Percentiles rank a stretch among this genome's conserved stretches.
Conservation (phyloP, 2,888 invertebrate species). For the Aphrophora alni region DNA sequence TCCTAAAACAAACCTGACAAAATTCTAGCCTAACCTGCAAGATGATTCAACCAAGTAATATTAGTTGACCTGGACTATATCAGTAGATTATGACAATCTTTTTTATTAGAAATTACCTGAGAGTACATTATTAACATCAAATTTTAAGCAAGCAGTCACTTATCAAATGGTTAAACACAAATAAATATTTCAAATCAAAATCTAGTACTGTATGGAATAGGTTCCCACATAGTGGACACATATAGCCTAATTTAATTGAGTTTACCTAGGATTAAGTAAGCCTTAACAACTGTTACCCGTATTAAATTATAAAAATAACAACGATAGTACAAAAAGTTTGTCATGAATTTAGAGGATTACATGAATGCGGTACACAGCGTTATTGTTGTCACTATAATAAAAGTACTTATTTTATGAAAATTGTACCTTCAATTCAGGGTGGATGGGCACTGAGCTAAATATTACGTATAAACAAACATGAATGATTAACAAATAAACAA, state of each 20-base stretch:
- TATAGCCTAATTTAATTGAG: background rate
- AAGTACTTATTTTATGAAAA: background rate
- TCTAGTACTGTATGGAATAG: too few relatives aligned
- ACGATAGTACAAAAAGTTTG: background rate
- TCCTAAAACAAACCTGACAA: background rate
- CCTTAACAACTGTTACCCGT: background rate
- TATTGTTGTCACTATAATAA: conserved; percentile 27
- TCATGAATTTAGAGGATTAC: background rate
- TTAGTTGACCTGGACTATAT: too few relatives aligned
- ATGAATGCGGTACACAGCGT: conserved; percentile 9
- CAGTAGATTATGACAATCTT: too few relatives aligned
- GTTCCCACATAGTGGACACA: background rate
- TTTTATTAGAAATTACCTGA: too few relatives aligned
- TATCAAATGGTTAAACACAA: too few relatives aligned
- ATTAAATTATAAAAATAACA: background rate
- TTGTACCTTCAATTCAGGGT: background rate
- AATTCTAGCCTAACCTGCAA: background rate
- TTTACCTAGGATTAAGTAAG: background rate
- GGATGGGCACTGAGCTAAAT: background rate
- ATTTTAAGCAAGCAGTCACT: too few relatives aligned
- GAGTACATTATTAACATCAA: too few relatives aligned
- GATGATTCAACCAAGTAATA: background rate
- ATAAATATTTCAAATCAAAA: too few relatives aligned
- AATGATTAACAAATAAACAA: background rate
- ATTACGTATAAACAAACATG: background rate